These are phyloP conservation scores for Tragopan temminckii DNA, from an alignment of 2,797 vertebrate genomes.

Conservation along the genomic window DNA sequence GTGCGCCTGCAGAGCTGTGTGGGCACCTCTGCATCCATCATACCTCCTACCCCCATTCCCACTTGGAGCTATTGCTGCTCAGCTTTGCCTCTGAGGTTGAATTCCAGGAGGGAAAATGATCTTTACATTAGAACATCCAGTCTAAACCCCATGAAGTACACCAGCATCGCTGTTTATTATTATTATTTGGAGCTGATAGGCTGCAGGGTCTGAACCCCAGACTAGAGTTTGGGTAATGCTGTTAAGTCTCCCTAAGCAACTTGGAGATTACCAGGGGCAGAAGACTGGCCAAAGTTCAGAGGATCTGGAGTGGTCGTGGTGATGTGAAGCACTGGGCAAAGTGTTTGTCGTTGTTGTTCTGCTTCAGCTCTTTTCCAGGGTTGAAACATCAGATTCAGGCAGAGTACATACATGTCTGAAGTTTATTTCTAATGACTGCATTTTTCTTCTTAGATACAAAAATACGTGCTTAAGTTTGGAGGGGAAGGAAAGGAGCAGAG, in stretches of 20 bases:
- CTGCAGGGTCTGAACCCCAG: background rate
- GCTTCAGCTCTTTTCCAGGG: background rate
- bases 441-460: background rate
- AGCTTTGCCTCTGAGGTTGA: background rate
- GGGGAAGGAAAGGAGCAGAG: constrained; percentile 6
- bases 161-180: background rate
- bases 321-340: background rate
- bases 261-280: constrained; percentile 36
- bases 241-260: constrained; percentile 31
- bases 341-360: background rate
- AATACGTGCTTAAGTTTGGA: background rate
- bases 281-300: background rate
- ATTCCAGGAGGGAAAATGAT: background rate
- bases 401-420: background rate
- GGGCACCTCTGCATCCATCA: background rate
- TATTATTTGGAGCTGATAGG: background rate
- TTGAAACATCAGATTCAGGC: background rate
- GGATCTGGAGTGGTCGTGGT: constrained; percentile 11
- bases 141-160: background rate
- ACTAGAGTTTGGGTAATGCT: background rate
- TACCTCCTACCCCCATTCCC: fast-evolving
- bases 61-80: fast-evolving
- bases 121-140: fast-evolving
- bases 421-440: background rate
- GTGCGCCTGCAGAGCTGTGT: background rate